Percentiles rank a stretch among this genome's conserved stretches.
Evolutionary conservation across 2,113 vertebrate species (phyloP).

Genomic region (Elachura formosa): DNA sequence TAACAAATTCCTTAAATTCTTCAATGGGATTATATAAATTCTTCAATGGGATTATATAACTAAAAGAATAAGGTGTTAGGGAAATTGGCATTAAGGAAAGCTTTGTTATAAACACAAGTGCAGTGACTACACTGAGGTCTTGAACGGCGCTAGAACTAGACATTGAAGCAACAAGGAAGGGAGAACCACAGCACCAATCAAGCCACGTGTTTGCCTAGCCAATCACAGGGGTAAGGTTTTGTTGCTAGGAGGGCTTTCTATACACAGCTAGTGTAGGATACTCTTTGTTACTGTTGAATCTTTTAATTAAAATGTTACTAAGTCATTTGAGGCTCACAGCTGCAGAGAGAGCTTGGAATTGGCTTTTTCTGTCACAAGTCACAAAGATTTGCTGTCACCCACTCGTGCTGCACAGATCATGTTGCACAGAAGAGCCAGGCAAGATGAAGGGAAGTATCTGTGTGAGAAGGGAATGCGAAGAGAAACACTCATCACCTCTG

Average conservation of each 20-base stretch:
- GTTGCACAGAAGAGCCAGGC: not conserved
- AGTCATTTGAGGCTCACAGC: not conserved
- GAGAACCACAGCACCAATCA: not conserved
- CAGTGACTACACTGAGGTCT: not conserved
- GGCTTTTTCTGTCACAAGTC: not conserved
- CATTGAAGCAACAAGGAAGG: not conserved
- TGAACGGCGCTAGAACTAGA: not conserved
- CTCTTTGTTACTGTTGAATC: not conserved
- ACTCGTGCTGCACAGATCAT: not conserved
- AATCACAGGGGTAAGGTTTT: not conserved
- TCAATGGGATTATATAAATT: not conserved
- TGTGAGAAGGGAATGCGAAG: not conserved
- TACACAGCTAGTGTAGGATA: not conserved
- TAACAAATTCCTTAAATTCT: not conserved
- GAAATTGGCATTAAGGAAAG: not conserved
- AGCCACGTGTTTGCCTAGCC: not conserved
- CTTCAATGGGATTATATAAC: not conserved
- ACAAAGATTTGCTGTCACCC: not conserved
- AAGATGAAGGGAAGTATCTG: not conserved
- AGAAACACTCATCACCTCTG: not conserved
- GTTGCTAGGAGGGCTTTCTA: not conserved
- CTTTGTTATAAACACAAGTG: not conserved
- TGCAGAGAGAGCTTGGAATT: not conserved
- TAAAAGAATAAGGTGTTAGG: not conserved
- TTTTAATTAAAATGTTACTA: not conserved